Base-by-base conservation (phyloP, 2,888 invertebrate genomes). In the Schizaphis graminum region DNA sequence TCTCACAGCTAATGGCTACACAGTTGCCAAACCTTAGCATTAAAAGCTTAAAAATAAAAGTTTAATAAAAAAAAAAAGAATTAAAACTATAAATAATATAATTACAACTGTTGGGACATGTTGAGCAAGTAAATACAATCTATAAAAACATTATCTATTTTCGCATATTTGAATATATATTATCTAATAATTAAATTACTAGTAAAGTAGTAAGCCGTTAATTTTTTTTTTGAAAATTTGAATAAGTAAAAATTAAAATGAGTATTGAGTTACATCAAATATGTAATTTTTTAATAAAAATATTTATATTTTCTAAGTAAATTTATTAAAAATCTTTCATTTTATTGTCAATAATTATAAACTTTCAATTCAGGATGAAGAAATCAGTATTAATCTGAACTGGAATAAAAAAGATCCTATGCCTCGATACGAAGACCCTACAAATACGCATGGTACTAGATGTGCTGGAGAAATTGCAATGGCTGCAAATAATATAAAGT, bases 391-490 rank as follows among this genome's bases (percentile, higher is more conserved):
- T 96, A 98, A 98, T 96, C 97, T 98, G 95, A 98, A 98, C 95
- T 97, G 97, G 95, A 97, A 97, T 91, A 98, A 98, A 95, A 95
- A 96, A 10, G 98, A 98, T 96, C 98, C 98, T 7, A 96, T 97
- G 95, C 98, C 98, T 0, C 96, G 97, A 89, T 97, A 97, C 95
- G 97, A 97, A 95, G 95, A 96, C 24, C 96, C 96, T 95, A 95
- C 95, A 84, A 95, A 96, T 93, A 98, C 98, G 35, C 99, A 99
- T 95, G 99, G 99, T 1, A 99, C 99, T n/a, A 97, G 98, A 95
- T 99, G 98, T 96, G 98, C 98, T 35, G 98, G 98, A 16, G 98
- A 98, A 96, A 97, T 98, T 95, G 98, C 98, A 11, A 98, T 98
- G 98, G 97, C 97, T 53, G 98, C 99, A 4, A 98, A 98, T 96